A percentile compares a stretch with the other conserved stretches of the same genome.
phyloP scores from a whole-genome alignment of 30 jellyfish, hydroid and myxozoan species.

The Turritopsis dohrnii region DNA sequence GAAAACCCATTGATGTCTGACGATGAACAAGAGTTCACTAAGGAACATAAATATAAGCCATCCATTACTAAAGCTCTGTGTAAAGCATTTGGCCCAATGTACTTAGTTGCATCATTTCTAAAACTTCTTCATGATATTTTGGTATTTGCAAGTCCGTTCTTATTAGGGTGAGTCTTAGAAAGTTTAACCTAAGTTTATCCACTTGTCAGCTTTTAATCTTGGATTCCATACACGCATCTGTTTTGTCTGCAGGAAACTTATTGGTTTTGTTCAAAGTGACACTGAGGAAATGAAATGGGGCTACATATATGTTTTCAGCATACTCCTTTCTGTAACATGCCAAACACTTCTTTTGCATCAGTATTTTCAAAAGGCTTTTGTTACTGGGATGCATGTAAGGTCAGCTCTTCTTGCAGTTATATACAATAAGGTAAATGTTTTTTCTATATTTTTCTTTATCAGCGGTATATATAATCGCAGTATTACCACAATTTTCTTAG shows the following conservation, averaged over 20 bases:
- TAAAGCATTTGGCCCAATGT: conserved; percentile 53
- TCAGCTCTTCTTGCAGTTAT: conserved; percentile 59
- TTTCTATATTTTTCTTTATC: not conserved
- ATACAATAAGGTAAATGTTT: conserved; percentile 57
- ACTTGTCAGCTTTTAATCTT: not conserved
- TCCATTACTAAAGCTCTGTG: conserved; percentile 50
- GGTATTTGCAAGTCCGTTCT: conserved; percentile 59
- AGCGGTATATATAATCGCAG: too few relatives aligned
- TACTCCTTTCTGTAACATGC: conserved; percentile 48
- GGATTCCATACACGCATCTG: too few relatives aligned
- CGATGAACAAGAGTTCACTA: not conserved
- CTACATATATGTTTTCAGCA: conserved; percentile 51
- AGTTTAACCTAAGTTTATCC: not conserved
- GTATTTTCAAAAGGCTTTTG: conserved; percentile 74
- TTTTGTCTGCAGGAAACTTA: conserved; percentile 45
- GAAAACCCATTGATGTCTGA: not conserved
- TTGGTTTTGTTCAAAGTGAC: conserved; percentile 43
- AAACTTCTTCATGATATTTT: conserved; percentile 68
- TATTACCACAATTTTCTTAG: too few relatives aligned
- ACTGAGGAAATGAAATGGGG: conserved; percentile 79
- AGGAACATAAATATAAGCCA: conserved; percentile 36
- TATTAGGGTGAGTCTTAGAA: conserved; percentile 48
- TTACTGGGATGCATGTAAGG: conserved; percentile 64
- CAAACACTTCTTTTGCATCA: conserved; percentile 80
- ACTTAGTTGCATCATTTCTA: conserved; percentile 45